phyloP scores from a whole-genome alignment of 2,888 invertebrate genomes.

The Dryobota labecula region DNA sequence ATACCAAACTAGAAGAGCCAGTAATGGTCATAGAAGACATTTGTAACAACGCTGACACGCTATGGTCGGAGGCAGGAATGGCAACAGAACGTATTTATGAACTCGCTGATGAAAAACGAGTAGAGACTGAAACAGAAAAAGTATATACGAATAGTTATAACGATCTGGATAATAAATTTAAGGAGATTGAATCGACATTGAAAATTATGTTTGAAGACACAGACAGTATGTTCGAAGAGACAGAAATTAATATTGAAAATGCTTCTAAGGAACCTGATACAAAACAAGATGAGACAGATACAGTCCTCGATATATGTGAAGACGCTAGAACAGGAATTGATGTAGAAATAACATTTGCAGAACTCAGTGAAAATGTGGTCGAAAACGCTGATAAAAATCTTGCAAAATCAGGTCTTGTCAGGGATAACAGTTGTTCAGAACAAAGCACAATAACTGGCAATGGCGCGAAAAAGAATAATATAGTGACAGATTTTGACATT shows the following conservation, averaged over 20 bases:
- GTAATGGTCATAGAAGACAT: not conserved
- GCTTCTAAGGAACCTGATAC: not conserved
- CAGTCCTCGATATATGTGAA: not conserved
- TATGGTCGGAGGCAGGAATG: not conserved
- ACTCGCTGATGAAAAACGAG: too few species aligned
- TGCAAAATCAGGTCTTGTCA: not conserved
- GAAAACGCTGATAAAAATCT: not conserved
- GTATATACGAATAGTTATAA: not conserved
- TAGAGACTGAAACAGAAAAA: constrained; percentile 2
- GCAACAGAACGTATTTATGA: not conserved
- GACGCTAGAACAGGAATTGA: not conserved
- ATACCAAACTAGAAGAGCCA: not conserved
- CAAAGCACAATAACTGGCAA: not conserved
- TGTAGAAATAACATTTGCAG: constrained; percentile 1
- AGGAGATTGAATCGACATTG: constrained; percentile 23
- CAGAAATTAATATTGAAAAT: not conserved
- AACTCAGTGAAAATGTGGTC: not conserved
- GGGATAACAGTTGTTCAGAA: not conserved
- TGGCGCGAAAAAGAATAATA: not conserved
- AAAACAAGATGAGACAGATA: not conserved
- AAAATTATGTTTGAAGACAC: constrained; percentile 18
- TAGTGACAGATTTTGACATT: constrained; percentile 3
- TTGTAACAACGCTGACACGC: not conserved
- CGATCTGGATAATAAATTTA: constrained; percentile 35
- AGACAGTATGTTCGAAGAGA: constrained; percentile 3